phyloP scores from a whole-genome alignment of 2,888 invertebrate genomes.

The Caenorhabditis becei region DNA sequence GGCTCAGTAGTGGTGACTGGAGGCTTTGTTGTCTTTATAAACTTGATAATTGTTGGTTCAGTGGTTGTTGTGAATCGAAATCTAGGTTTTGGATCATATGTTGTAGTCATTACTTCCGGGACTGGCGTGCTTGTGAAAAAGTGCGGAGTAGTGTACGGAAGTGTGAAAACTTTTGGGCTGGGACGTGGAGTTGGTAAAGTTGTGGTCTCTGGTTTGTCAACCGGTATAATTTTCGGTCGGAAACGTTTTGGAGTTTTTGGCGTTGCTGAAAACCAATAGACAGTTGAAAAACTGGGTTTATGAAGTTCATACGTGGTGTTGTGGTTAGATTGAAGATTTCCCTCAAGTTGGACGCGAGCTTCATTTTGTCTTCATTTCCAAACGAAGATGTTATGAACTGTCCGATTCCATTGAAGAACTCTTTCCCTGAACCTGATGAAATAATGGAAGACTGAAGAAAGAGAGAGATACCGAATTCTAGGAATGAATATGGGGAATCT shows the following conservation, averaged over 20 bases:
- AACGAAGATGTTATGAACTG: slow-evolving; percentile 55
- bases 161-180: slow-evolving; percentile 23
- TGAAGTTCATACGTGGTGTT: slow-evolving; percentile 16
- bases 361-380: slow-evolving; percentile 54
- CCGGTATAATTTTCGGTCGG: slow-evolving; percentile 60
- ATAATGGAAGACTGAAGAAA: slow-evolving; percentile 1
- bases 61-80: slow-evolving; percentile 62
- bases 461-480: slow-evolving; percentile 44
- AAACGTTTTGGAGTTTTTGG: slow-evolving; percentile 49
- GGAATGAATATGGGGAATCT: slow-evolving; percentile 40
- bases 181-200: slow-evolving; percentile 31
- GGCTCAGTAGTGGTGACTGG: slow-evolving; percentile 39
- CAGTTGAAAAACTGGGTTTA: neutral
- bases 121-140: slow-evolving; percentile 40
- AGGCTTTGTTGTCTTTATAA: slow-evolving; percentile 52
- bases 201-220: slow-evolving; percentile 43
- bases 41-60: slow-evolving; percentile 53
- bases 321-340: slow-evolving; percentile 67
- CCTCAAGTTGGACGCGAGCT: slow-evolving; percentile 57
- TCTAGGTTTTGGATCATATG: slow-evolving; percentile 48
- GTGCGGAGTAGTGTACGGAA: slow-evolving; percentile 35
- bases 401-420: slow-evolving; percentile 60
- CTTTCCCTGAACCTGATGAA: slow-evolving; percentile 56
- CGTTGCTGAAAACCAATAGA: slow-evolving; percentile 13
- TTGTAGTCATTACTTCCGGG: slow-evolving; percentile 32